Evolutionary conservation across 2,113 vertebrate species (phyloP), one percentile per base, ranked within the genome.

Genomic region (Marcusenius ussheri): DNA sequence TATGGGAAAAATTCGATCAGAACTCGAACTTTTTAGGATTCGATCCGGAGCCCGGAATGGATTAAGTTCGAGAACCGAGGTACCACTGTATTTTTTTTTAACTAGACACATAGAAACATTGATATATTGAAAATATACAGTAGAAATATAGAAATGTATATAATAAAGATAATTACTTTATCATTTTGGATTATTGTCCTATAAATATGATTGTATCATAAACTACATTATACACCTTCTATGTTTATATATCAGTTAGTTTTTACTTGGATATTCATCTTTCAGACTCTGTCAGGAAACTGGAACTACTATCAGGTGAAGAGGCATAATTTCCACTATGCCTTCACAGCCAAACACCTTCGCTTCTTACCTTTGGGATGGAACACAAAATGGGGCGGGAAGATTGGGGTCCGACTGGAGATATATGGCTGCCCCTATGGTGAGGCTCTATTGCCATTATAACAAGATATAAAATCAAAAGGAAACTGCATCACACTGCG

Each of bases 231-330:
- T 87, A 31, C 17, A 51, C 31, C n/a, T 87, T 15, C 27, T 87
- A 8, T 35, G 50, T 56, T 87, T n/a, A n/a, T 53, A 24, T 31
- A 27, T 17, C 8, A 39, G 19, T 39, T 21, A 88, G 5, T 39
- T 88, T 42, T 24, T 62, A 42, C 21, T 46, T 24, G 24, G 10
- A 31, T 53, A 53, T 39, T 51, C 62, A n/a, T 92, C 83, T 51
- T 83, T 15, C 93, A 99, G 98, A 99, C 98, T 0, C 95, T 99
- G 95, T 98, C 99, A 39, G 98, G 97, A 27, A 99, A 99, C 17
- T 96, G 98, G 95, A 99, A 99, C 6, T 97, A 98, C 92, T 97
- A 98, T 0, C 98, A 97, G 8, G 96, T 99, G 93, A 98, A 97
- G 89, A 96, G 97, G 90, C 99, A 99, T 0, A 96, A 98, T 92